Evolutionary conservation across 2,113 vertebrate species (phyloP).

Genomic region (Heterochromis multidens): DNA sequence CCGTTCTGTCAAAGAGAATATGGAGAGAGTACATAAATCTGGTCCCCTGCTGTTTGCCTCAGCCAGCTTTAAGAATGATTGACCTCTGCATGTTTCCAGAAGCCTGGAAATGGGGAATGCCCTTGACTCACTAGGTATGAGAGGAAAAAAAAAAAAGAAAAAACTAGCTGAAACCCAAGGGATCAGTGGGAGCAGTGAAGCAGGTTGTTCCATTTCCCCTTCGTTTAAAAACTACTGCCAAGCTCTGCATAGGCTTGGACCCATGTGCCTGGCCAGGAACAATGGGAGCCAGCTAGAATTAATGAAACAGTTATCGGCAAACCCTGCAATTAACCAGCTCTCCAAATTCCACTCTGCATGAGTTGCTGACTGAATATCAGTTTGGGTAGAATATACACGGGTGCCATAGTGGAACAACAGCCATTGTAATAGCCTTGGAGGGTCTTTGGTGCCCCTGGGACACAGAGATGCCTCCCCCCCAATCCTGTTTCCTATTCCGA

Average conservation of each 20-base stretch:
- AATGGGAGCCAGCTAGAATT: conserved; percentile 63
- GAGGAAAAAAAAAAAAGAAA: conserved; percentile 37
- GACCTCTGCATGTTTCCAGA: conserved; percentile 63
- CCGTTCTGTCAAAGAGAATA: conserved; percentile 35
- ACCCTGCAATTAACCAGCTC: conserved; percentile 64
- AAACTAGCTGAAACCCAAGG: conserved; percentile 60
- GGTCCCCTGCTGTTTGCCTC: conserved; percentile 43
- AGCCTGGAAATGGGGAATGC: conserved; percentile 65
- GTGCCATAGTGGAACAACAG: conserved; percentile 43
- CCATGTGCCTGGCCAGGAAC: conserved; percentile 51
- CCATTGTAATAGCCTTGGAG: conserved; percentile 25
- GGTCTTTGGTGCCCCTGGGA: conserved; percentile 22
- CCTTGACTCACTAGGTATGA: conserved; percentile 67
- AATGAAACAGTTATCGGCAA: conserved; percentile 73
- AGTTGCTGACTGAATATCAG: conserved; percentile 48
- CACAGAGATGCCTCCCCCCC: conserved; percentile 1
- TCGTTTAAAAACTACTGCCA: conserved; percentile 62
- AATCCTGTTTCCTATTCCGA: conserved; percentile 34
- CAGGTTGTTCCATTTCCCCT: conserved; percentile 72
- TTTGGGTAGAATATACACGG: conserved; percentile 45
- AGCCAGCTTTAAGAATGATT: conserved; percentile 58
- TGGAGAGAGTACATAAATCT: conserved; percentile 46
- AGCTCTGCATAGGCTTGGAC: conserved; percentile 35
- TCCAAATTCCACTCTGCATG: conserved; percentile 54
- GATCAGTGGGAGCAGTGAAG: conserved; percentile 70